phyloP scores from a whole-genome alignment of 2,797 vertebrate genomes.

The Sternotherus odoratus region DNA sequence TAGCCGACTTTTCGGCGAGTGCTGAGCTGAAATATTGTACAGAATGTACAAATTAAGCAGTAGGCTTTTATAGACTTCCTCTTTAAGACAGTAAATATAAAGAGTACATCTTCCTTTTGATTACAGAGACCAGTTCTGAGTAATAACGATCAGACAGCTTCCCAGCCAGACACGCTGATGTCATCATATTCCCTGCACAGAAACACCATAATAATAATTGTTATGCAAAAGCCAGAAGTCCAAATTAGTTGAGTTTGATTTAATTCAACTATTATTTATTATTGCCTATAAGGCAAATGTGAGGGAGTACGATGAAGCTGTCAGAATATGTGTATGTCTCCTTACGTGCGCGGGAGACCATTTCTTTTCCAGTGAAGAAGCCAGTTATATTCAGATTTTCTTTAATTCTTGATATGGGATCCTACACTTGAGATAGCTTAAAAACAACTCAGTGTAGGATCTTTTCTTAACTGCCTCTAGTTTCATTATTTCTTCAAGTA shows the following conservation, averaged over 20 bases:
- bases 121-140: constrained; percentile 46
- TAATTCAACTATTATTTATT: constrained; percentile 43
- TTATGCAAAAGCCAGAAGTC: constrained; percentile 26
- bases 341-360: background rate
- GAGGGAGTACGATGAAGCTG: background rate
- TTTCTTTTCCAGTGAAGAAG: constrained; percentile 6
- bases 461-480: background rate
- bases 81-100: background rate
- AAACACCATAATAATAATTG: constrained; percentile 39
- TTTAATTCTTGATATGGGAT: constrained; percentile 2
- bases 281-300: constrained; percentile 17
- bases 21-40: constrained; percentile 6
- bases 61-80: background rate
- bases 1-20: background rate
- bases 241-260: constrained; percentile 49
- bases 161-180: constrained; percentile 27
- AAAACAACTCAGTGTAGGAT: background rate
- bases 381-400: background rate
- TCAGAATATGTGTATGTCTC: background rate
- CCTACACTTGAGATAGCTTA: background rate
- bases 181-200: background rate
- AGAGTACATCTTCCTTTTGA: constrained; percentile 30
- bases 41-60: constrained; percentile 7
- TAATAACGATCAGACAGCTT: constrained; percentile 50
- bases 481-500: background rate